phyloP scores from a whole-genome alignment of 2,797 vertebrate species.

The Enteromius afrohamiltoni region DNA sequence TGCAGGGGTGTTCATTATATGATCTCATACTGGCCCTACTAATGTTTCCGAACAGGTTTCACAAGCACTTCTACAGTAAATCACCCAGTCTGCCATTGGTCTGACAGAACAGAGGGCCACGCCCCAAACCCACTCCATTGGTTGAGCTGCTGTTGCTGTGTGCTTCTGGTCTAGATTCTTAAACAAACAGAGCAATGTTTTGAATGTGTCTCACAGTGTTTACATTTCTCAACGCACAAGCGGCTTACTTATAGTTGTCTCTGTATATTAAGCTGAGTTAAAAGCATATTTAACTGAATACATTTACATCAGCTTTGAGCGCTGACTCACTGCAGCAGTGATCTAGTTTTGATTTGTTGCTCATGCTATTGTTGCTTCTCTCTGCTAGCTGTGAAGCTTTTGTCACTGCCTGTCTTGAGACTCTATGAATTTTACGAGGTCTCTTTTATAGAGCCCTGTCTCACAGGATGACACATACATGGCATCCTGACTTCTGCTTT shows the following conservation, averaged over 20 bases:
- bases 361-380: conserved; percentile 31
- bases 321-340: background rate
- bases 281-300: background rate
- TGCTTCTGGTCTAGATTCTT: conserved; percentile 6
- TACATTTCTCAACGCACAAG: background rate
- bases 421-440: conserved; percentile 26
- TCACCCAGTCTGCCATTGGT: background rate
- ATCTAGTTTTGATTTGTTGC: conserved; percentile 22
- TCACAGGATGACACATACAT: conserved; percentile 40
- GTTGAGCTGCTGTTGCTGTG: conserved; percentile 4
- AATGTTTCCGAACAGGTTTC: conserved; percentile 16
- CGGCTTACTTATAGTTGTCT: background rate
- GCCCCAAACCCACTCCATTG: background rate
- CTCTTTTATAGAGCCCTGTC: conserved; percentile 28
- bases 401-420: conserved; percentile 24
- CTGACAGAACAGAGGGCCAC: background rate
- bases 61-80: background rate
- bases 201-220: background rate
- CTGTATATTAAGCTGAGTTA: background rate
- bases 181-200: background rate
- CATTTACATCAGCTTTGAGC: conserved; percentile 7
- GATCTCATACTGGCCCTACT: background rate
- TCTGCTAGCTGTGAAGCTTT: conserved; percentile 22
- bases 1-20: background rate
- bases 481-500: conserved; percentile 28